phyloP scores from a whole-genome alignment of 2,888 invertebrate species.

The Archaeoteleia sp. region DNA sequence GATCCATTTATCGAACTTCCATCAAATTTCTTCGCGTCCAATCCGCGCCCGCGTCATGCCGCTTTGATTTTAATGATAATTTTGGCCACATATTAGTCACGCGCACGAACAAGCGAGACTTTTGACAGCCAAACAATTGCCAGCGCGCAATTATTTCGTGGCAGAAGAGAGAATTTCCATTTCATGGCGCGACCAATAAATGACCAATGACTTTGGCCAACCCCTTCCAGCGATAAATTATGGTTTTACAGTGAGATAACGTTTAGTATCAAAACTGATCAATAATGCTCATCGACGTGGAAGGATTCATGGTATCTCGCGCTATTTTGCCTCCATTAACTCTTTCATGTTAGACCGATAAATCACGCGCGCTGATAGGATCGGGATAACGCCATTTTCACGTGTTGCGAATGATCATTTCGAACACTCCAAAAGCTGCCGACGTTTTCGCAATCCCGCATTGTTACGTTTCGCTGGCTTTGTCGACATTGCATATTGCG shows the following conservation, averaged over 20 bases:
- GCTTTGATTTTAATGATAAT: too few species aligned
- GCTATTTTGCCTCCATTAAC: constrained; percentile 70
- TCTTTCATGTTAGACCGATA: constrained; percentile 63
- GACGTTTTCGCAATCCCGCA: constrained; percentile 32
- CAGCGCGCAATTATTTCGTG: too few species aligned
- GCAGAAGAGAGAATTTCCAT: constrained; percentile 18
- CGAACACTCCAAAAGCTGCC: constrained; percentile 17
- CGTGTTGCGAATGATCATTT: constrained; percentile 55
- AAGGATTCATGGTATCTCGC: constrained; percentile 65
- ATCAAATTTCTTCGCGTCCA: too few species aligned
- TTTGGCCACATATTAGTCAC: too few species aligned
- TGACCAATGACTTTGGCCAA: constrained; percentile 35
- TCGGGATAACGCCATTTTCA: constrained; percentile 61
- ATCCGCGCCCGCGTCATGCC: too few species aligned
- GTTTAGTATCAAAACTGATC: constrained; percentile 57
- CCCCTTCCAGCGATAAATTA: constrained; percentile 60
- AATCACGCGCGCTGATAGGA: constrained; percentile 63
- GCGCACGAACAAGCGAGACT: too few species aligned
- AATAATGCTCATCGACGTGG: constrained; percentile 63
- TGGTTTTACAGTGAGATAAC: constrained; percentile 37
- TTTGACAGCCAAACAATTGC: too few species aligned
- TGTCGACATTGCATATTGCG: constrained; percentile 35
- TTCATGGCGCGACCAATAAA: constrained; percentile 29
- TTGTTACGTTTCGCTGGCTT: constrained; percentile 29
- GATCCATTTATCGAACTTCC: too few species aligned